Percentiles rank a stretch among this genome's conserved stretches.
Evolutionary conservation across 2,797 vertebrate species (phyloP).

Genomic region (Emys orbicularis): DNA sequence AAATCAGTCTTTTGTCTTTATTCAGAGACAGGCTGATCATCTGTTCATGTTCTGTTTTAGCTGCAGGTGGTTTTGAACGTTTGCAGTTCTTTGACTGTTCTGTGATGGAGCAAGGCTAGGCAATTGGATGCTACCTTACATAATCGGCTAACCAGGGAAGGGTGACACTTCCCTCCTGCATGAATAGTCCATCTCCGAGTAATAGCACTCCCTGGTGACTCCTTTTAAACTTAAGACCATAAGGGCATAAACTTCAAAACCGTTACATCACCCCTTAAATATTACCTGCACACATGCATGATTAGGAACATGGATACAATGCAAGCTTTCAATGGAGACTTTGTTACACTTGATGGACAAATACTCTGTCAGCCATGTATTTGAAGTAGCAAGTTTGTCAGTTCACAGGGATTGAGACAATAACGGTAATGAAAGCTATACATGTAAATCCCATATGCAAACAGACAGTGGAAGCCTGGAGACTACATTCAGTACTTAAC

Average conservation of each 20-base stretch:
- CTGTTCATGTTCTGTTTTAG: background rate
- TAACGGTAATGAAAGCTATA: background rate
- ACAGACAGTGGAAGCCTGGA: slow-evolving; percentile 14
- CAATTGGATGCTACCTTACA: background rate
- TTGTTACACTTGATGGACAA: background rate
- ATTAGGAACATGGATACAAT: background rate
- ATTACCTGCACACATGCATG: background rate
- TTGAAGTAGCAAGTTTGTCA: background rate
- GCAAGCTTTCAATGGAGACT: background rate
- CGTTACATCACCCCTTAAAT: background rate
- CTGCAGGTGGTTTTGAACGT: background rate
- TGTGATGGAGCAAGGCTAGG: background rate
- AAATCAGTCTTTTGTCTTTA: background rate
- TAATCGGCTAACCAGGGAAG: background rate
- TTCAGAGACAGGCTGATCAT: background rate
- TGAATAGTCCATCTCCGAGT: background rate
- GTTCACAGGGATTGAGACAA: background rate
- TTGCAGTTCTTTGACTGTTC: background rate
- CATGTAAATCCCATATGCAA: background rate
- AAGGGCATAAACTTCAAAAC: background rate
- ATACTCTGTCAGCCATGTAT: background rate
- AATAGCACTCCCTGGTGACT: background rate
- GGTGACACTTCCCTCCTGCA: background rate
- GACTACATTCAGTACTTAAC: background rate
- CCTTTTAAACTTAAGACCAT: background rate